These are phyloP conservation scores for Steinernema hermaphroditum DNA, from an alignment of 2,888 invertebrate genomes.

Conservation along the genomic window DNA sequence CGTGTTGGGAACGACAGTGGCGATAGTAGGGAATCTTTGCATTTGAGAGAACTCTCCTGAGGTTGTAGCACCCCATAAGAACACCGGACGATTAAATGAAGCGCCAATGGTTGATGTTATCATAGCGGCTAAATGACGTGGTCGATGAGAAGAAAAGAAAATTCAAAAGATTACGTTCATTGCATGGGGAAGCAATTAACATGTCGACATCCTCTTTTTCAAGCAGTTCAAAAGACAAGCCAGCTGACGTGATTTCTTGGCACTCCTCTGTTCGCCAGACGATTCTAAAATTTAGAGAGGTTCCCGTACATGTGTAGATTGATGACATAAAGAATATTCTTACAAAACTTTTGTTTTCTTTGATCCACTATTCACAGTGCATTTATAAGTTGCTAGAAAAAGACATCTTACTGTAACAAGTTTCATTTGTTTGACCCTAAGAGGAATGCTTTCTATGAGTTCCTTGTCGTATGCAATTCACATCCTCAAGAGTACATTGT, in stretches of 20 bases:
- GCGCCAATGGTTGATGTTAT: slow-evolving; percentile 42
- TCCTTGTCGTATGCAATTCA: no score
- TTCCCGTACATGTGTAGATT: no score
- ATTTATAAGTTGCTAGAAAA: no score
- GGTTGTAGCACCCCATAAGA: slow-evolving; percentile 49
- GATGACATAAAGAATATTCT: no score
- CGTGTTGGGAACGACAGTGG: not conserved
- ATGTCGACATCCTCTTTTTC: slow-evolving; percentile 47
- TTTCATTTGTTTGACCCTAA: no score
- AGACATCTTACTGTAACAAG: no score
- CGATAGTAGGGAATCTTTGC: not conserved
- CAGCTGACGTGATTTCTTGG: slow-evolving; percentile 38
- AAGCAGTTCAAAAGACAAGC: slow-evolving; percentile 48
- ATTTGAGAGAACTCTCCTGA: not conserved
- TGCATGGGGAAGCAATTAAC: slow-evolving; percentile 54
- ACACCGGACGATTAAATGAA: slow-evolving; percentile 46
- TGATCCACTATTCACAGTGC: no score
- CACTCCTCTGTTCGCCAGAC: slow-evolving; percentile 44
- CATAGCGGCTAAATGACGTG: slow-evolving; percentile 37
- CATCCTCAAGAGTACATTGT: no score
- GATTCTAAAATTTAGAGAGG: slow-evolving; percentile 3
- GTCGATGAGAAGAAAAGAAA: not conserved
- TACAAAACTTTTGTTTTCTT: no score
- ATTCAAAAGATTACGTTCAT: slow-evolving; percentile 34
- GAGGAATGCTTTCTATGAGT: no score